These are phyloP conservation scores for Drosophila littoralis DNA, from an alignment of 1,140 invertebrate species.

Conservation along the genomic window DNA sequence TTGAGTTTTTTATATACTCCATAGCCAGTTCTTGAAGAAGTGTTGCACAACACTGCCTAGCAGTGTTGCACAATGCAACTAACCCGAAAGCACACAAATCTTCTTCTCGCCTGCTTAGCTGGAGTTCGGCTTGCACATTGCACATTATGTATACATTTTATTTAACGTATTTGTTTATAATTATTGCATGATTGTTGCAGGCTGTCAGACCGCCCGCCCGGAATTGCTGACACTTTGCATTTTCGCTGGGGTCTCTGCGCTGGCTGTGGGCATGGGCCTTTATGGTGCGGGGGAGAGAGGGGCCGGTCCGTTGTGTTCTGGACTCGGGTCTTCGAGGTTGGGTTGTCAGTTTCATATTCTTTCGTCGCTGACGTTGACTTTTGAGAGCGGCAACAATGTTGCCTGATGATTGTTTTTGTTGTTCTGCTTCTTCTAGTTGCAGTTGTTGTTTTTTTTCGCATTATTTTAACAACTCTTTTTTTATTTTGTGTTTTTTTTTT, in stretches of 20 bases:
- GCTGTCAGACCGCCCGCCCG: slow-evolving; percentile 23
- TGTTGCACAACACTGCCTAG: not conserved
- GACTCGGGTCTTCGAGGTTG: not conserved
- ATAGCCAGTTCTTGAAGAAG: not conserved
- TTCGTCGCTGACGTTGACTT: slow-evolving; percentile 47
- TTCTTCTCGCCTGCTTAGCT: not conserved
- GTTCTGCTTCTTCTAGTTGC: slow-evolving; percentile 35
- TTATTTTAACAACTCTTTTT: slow-evolving; percentile 30
- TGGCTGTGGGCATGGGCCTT: not conserved
- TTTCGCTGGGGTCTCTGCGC: not conserved
- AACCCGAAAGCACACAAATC: not conserved
- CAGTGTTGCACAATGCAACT: not conserved
- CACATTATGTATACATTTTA: not conserved
- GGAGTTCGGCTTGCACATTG: slow-evolving; percentile 9
- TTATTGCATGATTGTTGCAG: slow-evolving; percentile 10
- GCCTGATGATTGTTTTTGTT: slow-evolving; percentile 26
- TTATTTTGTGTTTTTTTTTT: slow-evolving; percentile 28
- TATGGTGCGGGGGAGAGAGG: too few relatives aligned
- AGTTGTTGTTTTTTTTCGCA: slow-evolving; percentile 28
- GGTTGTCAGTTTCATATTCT: slow-evolving; percentile 54
- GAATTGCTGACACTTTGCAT: slow-evolving; percentile 43
- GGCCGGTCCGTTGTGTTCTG: not conserved
- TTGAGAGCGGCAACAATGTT: slow-evolving; percentile 35
- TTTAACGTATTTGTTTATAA: slow-evolving; percentile 18
- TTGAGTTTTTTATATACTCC: too few relatives aligned